Percentiles rank a stretch among this genome's conserved stretches.
phyloP scores from a whole-genome alignment of 2,888 invertebrate genomes.

The Labia minor region DNA sequence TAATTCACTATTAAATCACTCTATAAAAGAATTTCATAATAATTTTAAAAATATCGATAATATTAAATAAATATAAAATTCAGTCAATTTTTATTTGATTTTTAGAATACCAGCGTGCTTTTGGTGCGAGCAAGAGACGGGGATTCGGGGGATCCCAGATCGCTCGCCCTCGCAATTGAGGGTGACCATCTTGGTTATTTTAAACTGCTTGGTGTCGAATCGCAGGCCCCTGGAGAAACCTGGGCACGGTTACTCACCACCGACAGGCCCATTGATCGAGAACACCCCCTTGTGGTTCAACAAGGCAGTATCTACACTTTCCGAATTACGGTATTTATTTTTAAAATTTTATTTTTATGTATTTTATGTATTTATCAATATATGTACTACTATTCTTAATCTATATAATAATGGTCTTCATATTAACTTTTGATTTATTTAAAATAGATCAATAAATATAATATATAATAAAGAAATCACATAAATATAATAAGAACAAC shows the following conservation, averaged over 20 bases:
- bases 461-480: no score
- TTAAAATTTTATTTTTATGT: no score
- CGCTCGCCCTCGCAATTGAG: slow-evolving; percentile 55
- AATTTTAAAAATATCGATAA: no score
- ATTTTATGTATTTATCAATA: neutral
- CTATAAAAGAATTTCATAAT: no score
- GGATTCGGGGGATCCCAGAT: slow-evolving; percentile 61
- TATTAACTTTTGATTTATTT: slow-evolving; percentile 15
- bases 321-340: slow-evolving; percentile 46
- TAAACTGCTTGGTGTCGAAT: slow-evolving; percentile 46
- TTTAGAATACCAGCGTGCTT: slow-evolving; percentile 51
- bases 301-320: slow-evolving; percentile 70
- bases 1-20: no score
- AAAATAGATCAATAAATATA: no score
- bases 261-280: slow-evolving; percentile 57
- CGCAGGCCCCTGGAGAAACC: slow-evolving; percentile 38
- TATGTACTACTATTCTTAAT: neutral
- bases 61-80: no score
- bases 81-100: slow-evolving; percentile 24
- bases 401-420: slow-evolving; percentile 14
- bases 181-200: slow-evolving; percentile 61
- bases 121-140: slow-evolving; percentile 69
- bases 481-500: no score
- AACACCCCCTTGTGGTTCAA: slow-evolving; percentile 59
- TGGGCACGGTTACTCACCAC: slow-evolving; percentile 47